Base-by-base conservation (phyloP, 30 jellyfish, hydroid and myxozoan species). In the Aurelia sp. region DNA sequence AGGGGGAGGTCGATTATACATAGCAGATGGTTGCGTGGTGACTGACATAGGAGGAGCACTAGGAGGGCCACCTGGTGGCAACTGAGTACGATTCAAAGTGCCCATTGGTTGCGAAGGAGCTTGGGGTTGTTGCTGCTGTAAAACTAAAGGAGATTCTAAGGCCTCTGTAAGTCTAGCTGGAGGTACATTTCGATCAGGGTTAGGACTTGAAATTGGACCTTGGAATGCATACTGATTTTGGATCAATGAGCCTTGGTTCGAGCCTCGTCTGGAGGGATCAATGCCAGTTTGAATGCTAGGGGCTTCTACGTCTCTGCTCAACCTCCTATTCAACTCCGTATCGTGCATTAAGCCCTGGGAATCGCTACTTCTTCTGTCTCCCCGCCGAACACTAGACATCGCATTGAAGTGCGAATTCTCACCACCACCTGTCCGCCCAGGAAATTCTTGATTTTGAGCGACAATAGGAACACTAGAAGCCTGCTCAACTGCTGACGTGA, bases 201-300 rank as follows among this genome's bases (percentile, higher is more conserved):
- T 52, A 9, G 93, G 84, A n/a, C 74, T 84, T 6, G 93, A 84
- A 67, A 84, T 73, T 18, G 93, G 93, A 8, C 93, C 93, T 53
- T 84, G 88, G 19, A 71, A 73, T 16, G 88, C 93, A 73, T 84
- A 84, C 8, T 73, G 93, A 67, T 72, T 73, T 20, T 76, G 44
- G 9, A 63, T 55, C 20, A 70, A n/a, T 44, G 63, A 3, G 5
- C 58, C 12, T 22, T 31, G 44, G 16, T 12, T 20, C 19, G 52
- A 33, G 22, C 64, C 81, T 8, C 61, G 22, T 20, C 55, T 19
- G 0, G 57, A 17, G 9, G 44, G 21, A 21, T 66, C 77, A n/a
- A 13, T 30, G 20, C 85, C 85, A 47, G 51, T 44, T 51, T 73
- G 69, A 18, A 35, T 59, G 13, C 69, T 4, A 44, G 55, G 55